Base-by-base conservation (phyloP, 2,888 invertebrate genomes). In the Encarsia formosa region DNA sequence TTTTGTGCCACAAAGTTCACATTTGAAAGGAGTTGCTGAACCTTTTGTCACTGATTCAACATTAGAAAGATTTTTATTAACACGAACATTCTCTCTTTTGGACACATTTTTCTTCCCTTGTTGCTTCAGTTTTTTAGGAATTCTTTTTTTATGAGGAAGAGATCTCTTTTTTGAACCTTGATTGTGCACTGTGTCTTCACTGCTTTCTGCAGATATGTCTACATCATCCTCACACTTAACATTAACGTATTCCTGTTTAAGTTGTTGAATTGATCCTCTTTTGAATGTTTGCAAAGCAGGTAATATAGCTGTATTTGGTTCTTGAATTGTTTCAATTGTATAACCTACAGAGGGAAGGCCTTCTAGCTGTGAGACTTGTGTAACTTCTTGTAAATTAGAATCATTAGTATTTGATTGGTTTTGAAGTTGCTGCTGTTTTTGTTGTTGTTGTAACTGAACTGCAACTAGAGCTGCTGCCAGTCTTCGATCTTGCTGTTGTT, bases 121-220 rank as follows among this genome's bases (percentile, higher is more conserved):
- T 58, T 76, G 80, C 63, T 84, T 84, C 18, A 91, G 75, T 64
- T 89, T 91, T 50, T 84, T 78, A 0, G 91, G 86, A 60, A 91
- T 90, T 42, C 91, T 78, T 70, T 92, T 92, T 71, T 91, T 91
- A 69, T 91, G 91, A 1, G 91, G 91, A 51, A 91, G 74, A 58
- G 86, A 86, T 70, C 87, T 85, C 60, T 84, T 84, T n/a, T n/a
- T n/a, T 9, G 66, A 70, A 46, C 77, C 75, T 2, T 75, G 68
- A 13, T 69, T 67, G 29, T 48, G 70, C 2, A 69, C 60, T 20
- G 73, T 68, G 46, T 75, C 76, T 34, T 76, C 78, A 18, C 73
- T 73, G 47, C 76, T 77, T 51, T 76, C 75, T 6, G 75, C 75
- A 2, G 76, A 76, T 31, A 75, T 73, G 3, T 74, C 73, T 16